Base-by-base conservation (phyloP, 2,888 invertebrate genomes). In the Cetonia aurata region DNA sequence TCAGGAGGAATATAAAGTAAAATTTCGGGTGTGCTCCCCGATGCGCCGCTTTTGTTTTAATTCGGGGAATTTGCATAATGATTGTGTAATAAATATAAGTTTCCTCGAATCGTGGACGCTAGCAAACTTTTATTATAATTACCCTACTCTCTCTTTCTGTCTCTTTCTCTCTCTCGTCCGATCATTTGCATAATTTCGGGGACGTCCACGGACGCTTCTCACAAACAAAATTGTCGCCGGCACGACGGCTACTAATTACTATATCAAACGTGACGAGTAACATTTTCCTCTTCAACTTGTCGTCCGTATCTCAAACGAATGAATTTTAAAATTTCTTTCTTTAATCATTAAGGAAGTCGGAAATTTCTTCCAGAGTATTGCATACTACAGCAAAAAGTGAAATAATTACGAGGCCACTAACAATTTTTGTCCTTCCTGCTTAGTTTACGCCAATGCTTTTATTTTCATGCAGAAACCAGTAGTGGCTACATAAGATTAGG, bases 11-110 rank as follows among this genome's bases (percentile, higher is more conserved):
- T 62, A 50, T 62, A 62, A 62, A 62, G 62, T 62, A 62, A 62
- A 62, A 62, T 62, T 62, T 48, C 33, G 25, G 56, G 48, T 62
- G 48, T 48, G 62, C 48, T 62, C 48, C 8, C 9, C 41, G 12
- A 25, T 10, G 33, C n/a, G 25, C 17, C 8, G 8, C 41, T 59
- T 62, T 62, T 62, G 62, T 50, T 62, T 62, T 48, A 62, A 62
- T 62, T 62, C 48, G 62, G 33, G 15, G 48, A 62, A 62, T 62
- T 62, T 62, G 33, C 62, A 62, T 62, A 62, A 62, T 48, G 62
- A 62, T 62, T 62, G 62, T 62, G 62, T 62, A 62, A 62, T 62
- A 62, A 62, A 62, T 62, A 62, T 48, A 62, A 62, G 62, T 62
- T 62, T 62, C 31, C 62, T 50, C 48, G 62, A 57, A 41, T 57